These are phyloP conservation scores for Heliconius aoede DNA, from an alignment of 2,888 invertebrate species.

Conservation along the genomic window DNA sequence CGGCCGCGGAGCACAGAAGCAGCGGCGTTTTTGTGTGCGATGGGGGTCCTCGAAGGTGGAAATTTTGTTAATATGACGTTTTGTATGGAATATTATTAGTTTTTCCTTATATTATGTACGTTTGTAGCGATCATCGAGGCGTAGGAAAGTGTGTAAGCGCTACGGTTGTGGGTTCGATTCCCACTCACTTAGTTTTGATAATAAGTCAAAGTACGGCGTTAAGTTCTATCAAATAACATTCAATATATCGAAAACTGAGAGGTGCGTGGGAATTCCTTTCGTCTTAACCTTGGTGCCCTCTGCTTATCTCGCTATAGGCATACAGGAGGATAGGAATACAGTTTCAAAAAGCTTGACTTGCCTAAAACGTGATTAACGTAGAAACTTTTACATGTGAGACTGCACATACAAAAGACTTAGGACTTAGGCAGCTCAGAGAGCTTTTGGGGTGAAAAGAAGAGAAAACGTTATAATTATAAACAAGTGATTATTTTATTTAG, in stretches of 20 bases:
- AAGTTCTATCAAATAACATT: not conserved
- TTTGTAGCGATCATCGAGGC: not conserved
- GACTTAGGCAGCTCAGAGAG: too few species aligned
- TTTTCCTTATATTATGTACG: not conserved
- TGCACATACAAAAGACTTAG: too few species aligned
- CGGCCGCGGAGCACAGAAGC: slow-evolving; percentile 58
- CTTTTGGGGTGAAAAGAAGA: too few species aligned
- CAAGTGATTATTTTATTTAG: not conserved
- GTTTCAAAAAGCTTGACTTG: too few species aligned
- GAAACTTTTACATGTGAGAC: too few species aligned
- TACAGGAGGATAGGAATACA: too few species aligned
- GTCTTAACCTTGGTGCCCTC: too few species aligned
- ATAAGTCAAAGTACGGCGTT: not conserved
- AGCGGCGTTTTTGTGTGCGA: slow-evolving; percentile 60
- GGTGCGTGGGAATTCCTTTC: too few species aligned
- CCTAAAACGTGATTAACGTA: too few species aligned
- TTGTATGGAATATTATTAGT: slow-evolving; percentile 10
- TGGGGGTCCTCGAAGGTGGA: slow-evolving; percentile 26
- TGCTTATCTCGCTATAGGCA: too few species aligned
- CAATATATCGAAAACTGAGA: not conserved
- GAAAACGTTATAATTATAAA: not conserved
- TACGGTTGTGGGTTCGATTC: not conserved
- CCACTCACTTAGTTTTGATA: not conserved
- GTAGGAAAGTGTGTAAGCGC: not conserved
- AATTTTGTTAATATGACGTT: slow-evolving; percentile 3